Conservation (phyloP, 2,888 invertebrate genomes). For the Agrotis exclamationis region DNA sequence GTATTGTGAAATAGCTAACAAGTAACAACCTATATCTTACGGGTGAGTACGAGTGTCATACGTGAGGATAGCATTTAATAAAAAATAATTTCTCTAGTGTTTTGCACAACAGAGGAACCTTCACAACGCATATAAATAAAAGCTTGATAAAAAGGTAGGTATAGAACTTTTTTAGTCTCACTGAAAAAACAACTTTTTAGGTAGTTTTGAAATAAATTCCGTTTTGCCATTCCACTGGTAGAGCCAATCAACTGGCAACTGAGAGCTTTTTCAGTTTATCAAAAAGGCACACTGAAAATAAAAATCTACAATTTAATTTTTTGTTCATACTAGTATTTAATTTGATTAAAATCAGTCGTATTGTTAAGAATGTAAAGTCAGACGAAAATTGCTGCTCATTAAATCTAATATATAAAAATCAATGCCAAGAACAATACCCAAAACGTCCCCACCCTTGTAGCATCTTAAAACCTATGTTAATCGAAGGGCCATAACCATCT, state of each 20-base stretch:
- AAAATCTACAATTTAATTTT: neutral
- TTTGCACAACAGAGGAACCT: neutral
- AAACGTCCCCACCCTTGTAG: no score
- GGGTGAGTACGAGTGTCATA: no score
- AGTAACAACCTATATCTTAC: no score
- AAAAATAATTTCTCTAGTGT: no score
- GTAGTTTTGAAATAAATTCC: slow-evolving; percentile 10
- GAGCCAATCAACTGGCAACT: neutral
- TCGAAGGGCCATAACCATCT: no score
- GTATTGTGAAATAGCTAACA: no score
- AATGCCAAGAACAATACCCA: no score
- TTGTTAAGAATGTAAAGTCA: neutral
- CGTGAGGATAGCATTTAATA: no score
- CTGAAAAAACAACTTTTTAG: slow-evolving; percentile 6
- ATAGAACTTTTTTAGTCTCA: neutral
- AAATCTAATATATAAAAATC: no score
- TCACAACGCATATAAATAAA: slow-evolving; percentile 1
- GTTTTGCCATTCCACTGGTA: neutral
- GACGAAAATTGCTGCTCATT: no score
- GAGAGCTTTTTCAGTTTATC: slow-evolving; percentile 3
- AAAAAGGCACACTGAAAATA: neutral
- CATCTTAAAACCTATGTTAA: no score
- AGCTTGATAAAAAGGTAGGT: neutral
- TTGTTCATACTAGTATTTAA: neutral
- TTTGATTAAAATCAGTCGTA: neutral